A percentile compares a stretch with the other conserved stretches of the same genome.
Conservation (phyloP, 2,797 vertebrate species). For the Eidolon dupreanum region DNA sequence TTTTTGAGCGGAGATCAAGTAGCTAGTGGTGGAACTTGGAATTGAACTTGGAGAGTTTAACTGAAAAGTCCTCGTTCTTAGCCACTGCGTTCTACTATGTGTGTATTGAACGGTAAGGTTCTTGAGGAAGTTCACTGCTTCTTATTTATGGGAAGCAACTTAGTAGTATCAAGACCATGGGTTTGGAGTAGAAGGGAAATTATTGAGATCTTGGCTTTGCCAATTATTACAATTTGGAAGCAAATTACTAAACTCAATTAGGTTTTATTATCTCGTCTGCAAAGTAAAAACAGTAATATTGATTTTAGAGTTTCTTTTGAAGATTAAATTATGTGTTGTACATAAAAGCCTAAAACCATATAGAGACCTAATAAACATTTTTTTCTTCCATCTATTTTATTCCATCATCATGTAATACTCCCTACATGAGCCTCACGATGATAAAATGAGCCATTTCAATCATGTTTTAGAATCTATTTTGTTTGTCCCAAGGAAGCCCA, state of each 20-base stretch:
- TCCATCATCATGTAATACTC: background rate
- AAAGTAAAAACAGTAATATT: background rate
- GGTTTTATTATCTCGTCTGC: background rate
- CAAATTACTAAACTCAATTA: background rate
- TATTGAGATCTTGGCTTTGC: background rate
- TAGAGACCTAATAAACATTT: background rate
- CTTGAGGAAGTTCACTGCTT: background rate
- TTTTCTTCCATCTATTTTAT: background rate
- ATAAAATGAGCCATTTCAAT: background rate
- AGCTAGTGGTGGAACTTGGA: background rate
- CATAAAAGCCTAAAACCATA: background rate
- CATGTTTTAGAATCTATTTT: background rate
- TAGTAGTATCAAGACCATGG: background rate
- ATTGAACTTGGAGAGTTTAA: background rate
- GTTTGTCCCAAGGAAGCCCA: background rate
- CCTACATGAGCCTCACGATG: background rate
- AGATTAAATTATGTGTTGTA: background rate
- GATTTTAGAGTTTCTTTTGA: background rate
- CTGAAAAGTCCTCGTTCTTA: background rate
- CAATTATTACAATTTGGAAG: background rate
- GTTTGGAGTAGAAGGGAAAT: background rate
- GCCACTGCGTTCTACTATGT: background rate
- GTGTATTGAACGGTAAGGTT: background rate
- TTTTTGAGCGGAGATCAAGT: background rate
- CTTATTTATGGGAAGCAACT: background rate